Percentiles rank a stretch among this genome's conserved stretches.
Conservation (phyloP, 2,888 invertebrate genomes). For the Homarus gammarus region DNA sequence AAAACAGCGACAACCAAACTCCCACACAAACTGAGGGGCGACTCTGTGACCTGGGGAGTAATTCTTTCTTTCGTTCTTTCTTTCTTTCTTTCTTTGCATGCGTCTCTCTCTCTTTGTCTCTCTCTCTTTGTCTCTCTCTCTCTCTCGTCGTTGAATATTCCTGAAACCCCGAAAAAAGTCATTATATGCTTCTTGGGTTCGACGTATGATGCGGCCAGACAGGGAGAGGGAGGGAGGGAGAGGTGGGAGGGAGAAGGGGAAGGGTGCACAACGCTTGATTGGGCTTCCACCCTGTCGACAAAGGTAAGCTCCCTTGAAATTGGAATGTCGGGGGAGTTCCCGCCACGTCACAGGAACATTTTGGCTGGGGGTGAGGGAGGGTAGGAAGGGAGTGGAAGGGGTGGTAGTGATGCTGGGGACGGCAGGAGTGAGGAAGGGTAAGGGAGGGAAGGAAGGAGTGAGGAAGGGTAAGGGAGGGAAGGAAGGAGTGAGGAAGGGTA, state of each 20-base stretch:
- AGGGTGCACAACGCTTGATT: constrained; percentile 65
- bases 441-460: neutral
- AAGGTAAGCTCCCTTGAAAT: constrained; percentile 71
- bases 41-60: neutral
- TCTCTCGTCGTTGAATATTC: constrained; percentile 34
- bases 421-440: neutral
- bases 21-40: too few relatives aligned
- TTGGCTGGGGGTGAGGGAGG: constrained; percentile 8
- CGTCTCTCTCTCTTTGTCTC: neutral
- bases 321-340: constrained; percentile 65
- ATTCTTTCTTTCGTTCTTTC: neutral
- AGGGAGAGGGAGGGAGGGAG: constrained; percentile 29
- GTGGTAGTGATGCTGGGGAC: neutral
- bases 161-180: constrained; percentile 58
- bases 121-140: neutral
- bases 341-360: constrained; percentile 61
- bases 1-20: neutral
- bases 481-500: neutral
- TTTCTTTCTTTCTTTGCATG: neutral
- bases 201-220: constrained; percentile 64
- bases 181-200: constrained; percentile 66
- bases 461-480: neutral
- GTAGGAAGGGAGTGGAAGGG: neutral
- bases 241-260: constrained; percentile 13
- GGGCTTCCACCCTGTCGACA: constrained; percentile 64